These are phyloP conservation scores for Gnatocerus cornutus DNA, from an alignment of 2,888 invertebrate genomes.

Conservation along the genomic window DNA sequence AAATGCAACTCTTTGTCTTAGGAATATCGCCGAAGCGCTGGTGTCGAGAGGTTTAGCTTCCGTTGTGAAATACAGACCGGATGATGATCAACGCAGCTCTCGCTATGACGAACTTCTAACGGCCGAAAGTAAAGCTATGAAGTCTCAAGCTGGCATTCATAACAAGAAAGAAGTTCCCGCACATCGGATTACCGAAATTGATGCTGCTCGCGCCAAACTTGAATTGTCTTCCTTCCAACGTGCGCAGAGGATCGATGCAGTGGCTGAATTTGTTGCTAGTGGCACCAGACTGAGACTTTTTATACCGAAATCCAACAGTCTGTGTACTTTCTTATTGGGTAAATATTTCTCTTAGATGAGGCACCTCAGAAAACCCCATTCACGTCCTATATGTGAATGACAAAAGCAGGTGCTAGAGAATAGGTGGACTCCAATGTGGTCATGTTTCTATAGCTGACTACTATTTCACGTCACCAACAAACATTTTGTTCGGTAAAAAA, in stretches of 20 bases:
- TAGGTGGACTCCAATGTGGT: conserved; percentile 50
- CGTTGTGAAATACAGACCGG: conserved; percentile 94
- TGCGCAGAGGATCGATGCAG: conserved; percentile 90
- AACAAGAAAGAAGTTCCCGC: conserved; percentile 90
- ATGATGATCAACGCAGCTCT: conserved; percentile 96
- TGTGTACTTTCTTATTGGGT: conserved; percentile 94
- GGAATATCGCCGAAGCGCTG: conserved; percentile 95
- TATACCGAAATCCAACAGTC: conserved; percentile 94
- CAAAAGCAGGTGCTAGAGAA: conserved; percentile 50
- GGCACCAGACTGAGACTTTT: conserved; percentile 95
- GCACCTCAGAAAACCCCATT: conserved; percentile 49
- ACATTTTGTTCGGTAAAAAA: no score
- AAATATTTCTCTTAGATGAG: conserved; percentile 65
- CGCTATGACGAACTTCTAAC: conserved; percentile 93
- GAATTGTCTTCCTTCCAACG: conserved; percentile 95
- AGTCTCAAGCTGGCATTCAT: conserved; percentile 87
- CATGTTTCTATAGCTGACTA: conserved; percentile 23
- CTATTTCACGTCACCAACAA: conserved; percentile 52
- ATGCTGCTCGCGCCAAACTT: conserved; percentile 89
- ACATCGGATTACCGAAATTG: conserved; percentile 92
- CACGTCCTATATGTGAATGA: conserved; percentile 25
- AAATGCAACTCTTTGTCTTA: conserved; percentile 63
- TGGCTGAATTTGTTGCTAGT: conserved; percentile 97
- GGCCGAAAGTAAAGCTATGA: conserved; percentile 94
- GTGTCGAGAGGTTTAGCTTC: conserved; percentile 94